Evolutionary conservation across 2,888 invertebrate species (phyloP).

Genomic region (Nipponacmea schrenckii): DNA sequence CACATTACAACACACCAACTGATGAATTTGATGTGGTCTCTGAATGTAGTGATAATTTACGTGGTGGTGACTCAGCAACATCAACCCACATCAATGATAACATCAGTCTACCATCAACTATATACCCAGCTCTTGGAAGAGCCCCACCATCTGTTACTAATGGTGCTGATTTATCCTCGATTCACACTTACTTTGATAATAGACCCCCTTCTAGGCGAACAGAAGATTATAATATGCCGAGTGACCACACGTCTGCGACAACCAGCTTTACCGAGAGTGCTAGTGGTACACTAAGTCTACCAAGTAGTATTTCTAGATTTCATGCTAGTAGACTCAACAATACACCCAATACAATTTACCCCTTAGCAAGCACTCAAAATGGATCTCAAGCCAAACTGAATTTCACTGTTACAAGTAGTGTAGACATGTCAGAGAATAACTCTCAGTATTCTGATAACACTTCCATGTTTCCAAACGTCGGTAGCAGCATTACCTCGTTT

Average conservation of each 20-base stretch:
- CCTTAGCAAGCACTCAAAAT: constrained; percentile 30
- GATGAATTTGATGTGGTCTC: constrained; percentile 41
- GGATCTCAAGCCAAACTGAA: constrained; percentile 32
- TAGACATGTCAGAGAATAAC: constrained; percentile 38
- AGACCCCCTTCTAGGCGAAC: not conserved
- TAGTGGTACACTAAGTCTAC: constrained; percentile 37
- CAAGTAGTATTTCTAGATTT: constrained; percentile 48
- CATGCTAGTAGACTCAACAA: constrained; percentile 35
- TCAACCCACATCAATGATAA: not conserved
- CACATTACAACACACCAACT: constrained; percentile 52
- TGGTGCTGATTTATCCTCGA: constrained; percentile 15
- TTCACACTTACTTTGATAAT: constrained; percentile 8
- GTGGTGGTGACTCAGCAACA: not conserved
- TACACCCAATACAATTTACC: constrained; percentile 29
- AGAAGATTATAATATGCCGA: constrained; percentile 18
- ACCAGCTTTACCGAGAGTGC: constrained; percentile 34
- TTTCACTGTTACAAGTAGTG: constrained; percentile 34
- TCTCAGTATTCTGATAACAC: constrained; percentile 46
- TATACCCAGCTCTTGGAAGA: not conserved
- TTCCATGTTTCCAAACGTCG: constrained; percentile 48
- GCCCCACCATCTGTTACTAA: not conserved
- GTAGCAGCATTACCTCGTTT: constrained; percentile 45
- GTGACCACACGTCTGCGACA: constrained; percentile 24
- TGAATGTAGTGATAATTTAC: constrained; percentile 19
- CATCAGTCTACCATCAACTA: not conserved